Conservation (phyloP, 1,140 invertebrate species). For the Lineus longissimus region DNA sequence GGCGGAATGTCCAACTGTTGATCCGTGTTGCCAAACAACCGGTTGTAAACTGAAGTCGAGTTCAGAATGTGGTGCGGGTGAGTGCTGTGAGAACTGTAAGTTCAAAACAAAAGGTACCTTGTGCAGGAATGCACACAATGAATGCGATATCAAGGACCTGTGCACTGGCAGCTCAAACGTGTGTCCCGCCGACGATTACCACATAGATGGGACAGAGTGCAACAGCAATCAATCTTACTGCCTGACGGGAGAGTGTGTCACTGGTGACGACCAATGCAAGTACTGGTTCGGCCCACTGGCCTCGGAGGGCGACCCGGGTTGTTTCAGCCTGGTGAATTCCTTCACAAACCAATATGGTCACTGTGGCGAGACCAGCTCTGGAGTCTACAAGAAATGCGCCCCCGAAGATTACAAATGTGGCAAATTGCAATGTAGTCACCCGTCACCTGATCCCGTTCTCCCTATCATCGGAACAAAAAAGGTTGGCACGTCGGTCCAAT, state of each 20-base stretch:
- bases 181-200: background rate
- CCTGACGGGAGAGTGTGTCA: too few species aligned
- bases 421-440: too few species aligned
- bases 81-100: background rate
- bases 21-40: background rate
- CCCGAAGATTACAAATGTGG: too few species aligned
- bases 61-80: background rate
- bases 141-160: background rate
- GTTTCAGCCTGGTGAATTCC: background rate
- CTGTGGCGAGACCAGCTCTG: background rate
- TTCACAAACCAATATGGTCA: background rate
- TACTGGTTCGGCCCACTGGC: too few species aligned
- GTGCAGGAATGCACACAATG: background rate
- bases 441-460: too few species aligned
- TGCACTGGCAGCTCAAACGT: background rate
- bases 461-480: too few species aligned
- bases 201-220: too few species aligned
- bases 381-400: constrained; percentile 1
- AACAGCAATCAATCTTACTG: too few species aligned
- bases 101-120: background rate
- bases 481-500: too few species aligned
- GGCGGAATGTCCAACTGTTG: background rate
- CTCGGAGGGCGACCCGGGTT: background rate
- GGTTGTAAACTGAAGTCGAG: background rate
- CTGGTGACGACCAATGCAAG: too few species aligned